Percentiles rank a stretch among this genome's conserved stretches.
Evolutionary conservation across 2,113 vertebrate genomes (phyloP).

Genomic region (Chaetodon trifascialis): DNA sequence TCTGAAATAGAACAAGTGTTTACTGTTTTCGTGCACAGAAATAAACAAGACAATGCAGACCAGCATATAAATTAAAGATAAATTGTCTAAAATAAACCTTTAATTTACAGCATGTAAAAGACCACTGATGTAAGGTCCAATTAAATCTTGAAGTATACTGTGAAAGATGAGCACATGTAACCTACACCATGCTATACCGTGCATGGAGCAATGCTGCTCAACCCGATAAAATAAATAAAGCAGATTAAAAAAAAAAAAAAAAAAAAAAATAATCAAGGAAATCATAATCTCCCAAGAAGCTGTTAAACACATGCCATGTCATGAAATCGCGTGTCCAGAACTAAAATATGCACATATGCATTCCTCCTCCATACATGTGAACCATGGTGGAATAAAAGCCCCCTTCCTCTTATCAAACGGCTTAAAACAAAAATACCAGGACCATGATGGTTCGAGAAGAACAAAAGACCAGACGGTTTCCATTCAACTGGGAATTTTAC

Average conservation of each 20-base stretch:
- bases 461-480: slow-evolving; percentile 66
- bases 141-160: not conserved
- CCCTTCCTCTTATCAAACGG: slow-evolving; percentile 57
- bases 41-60: slow-evolving; percentile 16
- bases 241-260: slow-evolving; percentile 5
- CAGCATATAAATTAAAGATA: slow-evolving; percentile 47
- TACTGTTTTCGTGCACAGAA: slow-evolving; percentile 32
- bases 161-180: not conserved
- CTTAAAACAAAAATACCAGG: slow-evolving; percentile 62
- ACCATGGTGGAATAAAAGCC: slow-evolving; percentile 33
- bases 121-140: slow-evolving; percentile 6
- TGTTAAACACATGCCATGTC: slow-evolving; percentile 62
- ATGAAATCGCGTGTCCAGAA: slow-evolving; percentile 51
- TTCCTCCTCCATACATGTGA: slow-evolving; percentile 63
- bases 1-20: slow-evolving; percentile 52
- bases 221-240: slow-evolving; percentile 47
- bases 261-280: slow-evolving; percentile 13
- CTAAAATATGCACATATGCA: slow-evolving; percentile 68
- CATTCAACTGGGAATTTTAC: slow-evolving; percentile 82
- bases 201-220: not conserved
- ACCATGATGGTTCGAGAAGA: slow-evolving; percentile 74
- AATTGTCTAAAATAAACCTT: not conserved
- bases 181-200: too few relatives aligned
- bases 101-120: slow-evolving; percentile 13
- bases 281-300: slow-evolving; percentile 56